Conservation (phyloP, 2,113 vertebrate species). For the Cheilinus undulatus region DNA sequence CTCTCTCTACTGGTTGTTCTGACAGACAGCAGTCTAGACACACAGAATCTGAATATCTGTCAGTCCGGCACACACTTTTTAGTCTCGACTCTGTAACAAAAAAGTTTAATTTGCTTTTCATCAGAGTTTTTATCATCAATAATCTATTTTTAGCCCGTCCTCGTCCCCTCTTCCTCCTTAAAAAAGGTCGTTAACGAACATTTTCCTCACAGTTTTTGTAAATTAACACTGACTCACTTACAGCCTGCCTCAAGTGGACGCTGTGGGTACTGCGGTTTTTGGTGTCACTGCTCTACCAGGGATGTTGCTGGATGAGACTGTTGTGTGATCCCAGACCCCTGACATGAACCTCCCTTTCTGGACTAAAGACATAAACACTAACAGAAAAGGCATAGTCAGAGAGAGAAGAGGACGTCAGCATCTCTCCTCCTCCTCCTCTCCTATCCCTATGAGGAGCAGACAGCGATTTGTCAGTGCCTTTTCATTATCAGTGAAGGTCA, state of each 20-base stretch:
- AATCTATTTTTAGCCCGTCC: too few relatives aligned
- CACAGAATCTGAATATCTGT: too few relatives aligned
- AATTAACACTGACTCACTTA: background rate
- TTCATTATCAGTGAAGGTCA: conserved; percentile 77
- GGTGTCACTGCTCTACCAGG: too few relatives aligned
- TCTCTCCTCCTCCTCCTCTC: conserved; percentile 36
- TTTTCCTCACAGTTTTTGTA: too few relatives aligned
- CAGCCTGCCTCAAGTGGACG: background rate
- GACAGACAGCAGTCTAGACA: too few relatives aligned
- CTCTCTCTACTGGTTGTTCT: too few relatives aligned
- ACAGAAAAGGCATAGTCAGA: background rate
- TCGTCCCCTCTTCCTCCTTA: too few relatives aligned
- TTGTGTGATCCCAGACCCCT: conserved; percentile 28
- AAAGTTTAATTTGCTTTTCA: too few relatives aligned
- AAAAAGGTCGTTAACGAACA: too few relatives aligned
- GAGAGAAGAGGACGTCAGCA: conserved; percentile 46
- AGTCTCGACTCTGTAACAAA: too few relatives aligned
- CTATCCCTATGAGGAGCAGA: conserved; percentile 64
- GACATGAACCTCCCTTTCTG: conserved; percentile 18
- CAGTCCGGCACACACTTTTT: too few relatives aligned
- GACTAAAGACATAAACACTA: conserved; percentile 5
- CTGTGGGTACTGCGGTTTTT: background rate
- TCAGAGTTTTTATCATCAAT: too few relatives aligned
- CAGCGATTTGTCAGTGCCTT: conserved; percentile 79
- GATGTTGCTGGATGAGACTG: background rate